Evolutionary conservation across 2,797 vertebrate species (phyloP).

Genomic region (Sebastes oblongus): DNA sequence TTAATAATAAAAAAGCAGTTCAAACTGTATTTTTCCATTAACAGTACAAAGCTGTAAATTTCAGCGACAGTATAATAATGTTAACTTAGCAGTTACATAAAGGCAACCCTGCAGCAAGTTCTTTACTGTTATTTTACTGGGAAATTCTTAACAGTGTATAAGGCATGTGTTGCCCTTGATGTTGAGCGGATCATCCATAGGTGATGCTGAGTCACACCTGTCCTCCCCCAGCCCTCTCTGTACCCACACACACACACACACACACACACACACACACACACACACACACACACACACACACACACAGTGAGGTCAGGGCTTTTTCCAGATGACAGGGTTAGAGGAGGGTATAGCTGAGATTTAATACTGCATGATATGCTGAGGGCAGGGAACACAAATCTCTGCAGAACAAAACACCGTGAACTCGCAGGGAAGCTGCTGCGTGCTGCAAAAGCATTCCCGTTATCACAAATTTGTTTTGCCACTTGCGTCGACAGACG

Average conservation of each 20-base stretch:
- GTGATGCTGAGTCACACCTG: conserved; percentile 77
- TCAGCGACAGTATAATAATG: no score
- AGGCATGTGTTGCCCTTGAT: conserved; percentile 36
- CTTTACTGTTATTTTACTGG: no score
- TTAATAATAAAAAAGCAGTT: no score
- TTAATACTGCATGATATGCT: conserved; percentile 68
- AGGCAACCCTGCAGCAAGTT: no score
- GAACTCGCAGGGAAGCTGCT: conserved; percentile 29
- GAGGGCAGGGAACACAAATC: conserved; percentile 61
- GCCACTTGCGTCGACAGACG: neutral
- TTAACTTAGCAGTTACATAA: no score
- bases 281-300: no score
- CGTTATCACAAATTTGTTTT: neutral
- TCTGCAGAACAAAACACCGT: conserved; percentile 49
- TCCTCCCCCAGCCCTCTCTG: neutral
- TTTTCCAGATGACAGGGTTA: conserved; percentile 55
- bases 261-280: neutral
- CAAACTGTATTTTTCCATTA: no score
- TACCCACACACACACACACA: neutral
- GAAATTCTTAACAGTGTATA: no score
- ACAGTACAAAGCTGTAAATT: no score
- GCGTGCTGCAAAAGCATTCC: conserved; percentile 2
- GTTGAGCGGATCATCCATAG: conserved; percentile 39
- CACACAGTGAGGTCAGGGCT: conserved; percentile 54
- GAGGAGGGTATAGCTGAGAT: conserved; percentile 55